These are phyloP conservation scores for Pyrocoelia pectoralis DNA, from an alignment of 2,888 invertebrate species.

Conservation along the genomic window DNA sequence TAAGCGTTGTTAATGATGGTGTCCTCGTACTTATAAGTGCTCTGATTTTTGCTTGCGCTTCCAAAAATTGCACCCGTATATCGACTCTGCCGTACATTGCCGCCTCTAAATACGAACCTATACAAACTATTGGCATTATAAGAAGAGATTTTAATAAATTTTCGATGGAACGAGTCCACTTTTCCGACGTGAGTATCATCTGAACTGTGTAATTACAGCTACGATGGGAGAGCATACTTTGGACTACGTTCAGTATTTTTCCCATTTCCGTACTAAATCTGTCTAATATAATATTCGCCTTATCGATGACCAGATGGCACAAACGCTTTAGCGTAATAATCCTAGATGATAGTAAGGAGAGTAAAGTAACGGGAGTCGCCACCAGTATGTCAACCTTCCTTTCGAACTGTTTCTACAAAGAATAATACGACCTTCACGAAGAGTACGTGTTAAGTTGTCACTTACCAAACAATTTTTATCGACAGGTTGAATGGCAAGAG, in stretches of 20 bases:
- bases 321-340: conserved; percentile 69
- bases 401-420: conserved; percentile 27
- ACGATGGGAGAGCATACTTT: conserved; percentile 60
- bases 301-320: conserved; percentile 74
- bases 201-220: conserved; percentile 64
- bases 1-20: too few species aligned
- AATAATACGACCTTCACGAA: too few species aligned
- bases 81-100: conserved; percentile 72
- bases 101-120: conserved; percentile 78
- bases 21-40: conserved; percentile 55
- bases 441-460: too few species aligned
- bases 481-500: conserved; percentile 60
- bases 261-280: conserved; percentile 63
- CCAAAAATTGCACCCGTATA: conserved; percentile 60
- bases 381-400: conserved; percentile 67
- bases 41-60: conserved; percentile 59
- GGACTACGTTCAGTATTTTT: conserved; percentile 59
- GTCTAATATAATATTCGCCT: conserved; percentile 69
- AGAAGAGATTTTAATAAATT: conserved; percentile 64
- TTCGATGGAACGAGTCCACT: conserved; percentile 71
- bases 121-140: conserved; percentile 69
- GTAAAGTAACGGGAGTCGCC: conserved; percentile 68
- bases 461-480: conserved; percentile 48
- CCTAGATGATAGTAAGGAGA: conserved; percentile 61
- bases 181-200: conserved; percentile 66